These are phyloP conservation scores for Caenorhabditis sinica DNA, from an alignment of 2,888 invertebrate genomes.

Conservation along the genomic window DNA sequence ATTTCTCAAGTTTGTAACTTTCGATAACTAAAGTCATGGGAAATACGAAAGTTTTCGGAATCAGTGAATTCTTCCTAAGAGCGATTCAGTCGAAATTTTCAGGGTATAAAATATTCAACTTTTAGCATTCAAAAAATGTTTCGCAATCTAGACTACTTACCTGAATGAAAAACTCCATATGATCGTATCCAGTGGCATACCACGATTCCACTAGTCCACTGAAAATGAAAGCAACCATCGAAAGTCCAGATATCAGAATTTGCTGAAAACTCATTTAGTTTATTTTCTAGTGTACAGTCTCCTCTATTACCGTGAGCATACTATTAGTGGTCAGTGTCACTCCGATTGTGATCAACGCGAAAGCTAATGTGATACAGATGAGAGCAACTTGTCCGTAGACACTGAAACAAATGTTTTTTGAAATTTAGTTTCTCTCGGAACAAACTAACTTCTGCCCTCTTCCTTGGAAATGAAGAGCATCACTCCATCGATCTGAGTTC, in stretches of 20 bases:
- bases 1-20: too few species aligned
- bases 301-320: constrained; percentile 67
- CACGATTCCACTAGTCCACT: constrained; percentile 83
- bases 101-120: too few species aligned
- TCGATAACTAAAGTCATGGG: too few species aligned
- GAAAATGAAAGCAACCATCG: constrained; percentile 80
- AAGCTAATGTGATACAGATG: constrained; percentile 80
- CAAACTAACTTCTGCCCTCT: constrained; percentile 80
- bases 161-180: constrained; percentile 82
- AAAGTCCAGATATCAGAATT: constrained; percentile 76
- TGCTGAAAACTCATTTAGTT: too few species aligned
- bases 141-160: too few species aligned
- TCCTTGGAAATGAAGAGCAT: constrained; percentile 82
- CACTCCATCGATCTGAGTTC: constrained; percentile 83
- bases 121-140: too few species aligned
- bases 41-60: too few species aligned
- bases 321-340: constrained; percentile 78
- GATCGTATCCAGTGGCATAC: constrained; percentile 82
- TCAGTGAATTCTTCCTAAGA: too few species aligned
- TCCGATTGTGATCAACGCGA: constrained; percentile 79
- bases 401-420: constrained; percentile 67
- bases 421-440: too few species aligned
- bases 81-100: too few species aligned
- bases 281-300: too few species aligned
- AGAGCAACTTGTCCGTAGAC: constrained; percentile 83